Evolutionary conservation across 2,797 vertebrate genomes (phyloP).

Genomic region (Microctenopoma stevenorrisi): DNA sequence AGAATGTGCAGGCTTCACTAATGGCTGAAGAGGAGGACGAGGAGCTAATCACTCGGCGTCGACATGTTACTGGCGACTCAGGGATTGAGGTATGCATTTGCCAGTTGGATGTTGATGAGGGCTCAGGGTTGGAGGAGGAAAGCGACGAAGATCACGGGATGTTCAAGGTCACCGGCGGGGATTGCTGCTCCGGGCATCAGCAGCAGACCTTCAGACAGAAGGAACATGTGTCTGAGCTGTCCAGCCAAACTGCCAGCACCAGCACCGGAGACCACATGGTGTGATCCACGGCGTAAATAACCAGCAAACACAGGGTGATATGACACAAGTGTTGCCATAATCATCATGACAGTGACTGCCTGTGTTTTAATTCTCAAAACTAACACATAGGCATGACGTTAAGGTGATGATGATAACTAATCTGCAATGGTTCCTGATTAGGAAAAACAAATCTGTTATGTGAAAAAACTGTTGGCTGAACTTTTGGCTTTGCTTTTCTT

Average conservation of each 20-base stretch:
- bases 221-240: constrained; percentile 65
- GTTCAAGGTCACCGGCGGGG: constrained; percentile 70
- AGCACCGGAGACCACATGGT: constrained; percentile 80
- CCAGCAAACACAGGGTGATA: constrained; percentile 43
- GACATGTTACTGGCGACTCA: constrained; percentile 87
- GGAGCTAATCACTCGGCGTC: constrained; percentile 81
- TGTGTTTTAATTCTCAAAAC: constrained; percentile 50
- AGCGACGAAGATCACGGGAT: constrained; percentile 69
- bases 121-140: constrained; percentile 78
- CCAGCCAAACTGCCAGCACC: constrained; percentile 65
- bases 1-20: constrained; percentile 37
- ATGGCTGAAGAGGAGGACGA: constrained; percentile 65
- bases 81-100: constrained; percentile 88
- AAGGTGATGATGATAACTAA: constrained; percentile 55
- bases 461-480: constrained; percentile 28
- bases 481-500: constrained; percentile 40
- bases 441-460: constrained; percentile 27
- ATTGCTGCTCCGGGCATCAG: constrained; percentile 76
- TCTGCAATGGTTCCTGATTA: constrained; percentile 45
- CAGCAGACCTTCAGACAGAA: constrained; percentile 72
- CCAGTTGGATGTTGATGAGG: constrained; percentile 81
- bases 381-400: constrained; percentile 44
- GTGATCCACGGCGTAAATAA: constrained; percentile 65
- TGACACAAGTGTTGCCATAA: constrained; percentile 37
- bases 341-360: constrained; percentile 50